phyloP scores from a whole-genome alignment of 1,140 invertebrate genomes.

The Helicorthomorpha holstii region DNA sequence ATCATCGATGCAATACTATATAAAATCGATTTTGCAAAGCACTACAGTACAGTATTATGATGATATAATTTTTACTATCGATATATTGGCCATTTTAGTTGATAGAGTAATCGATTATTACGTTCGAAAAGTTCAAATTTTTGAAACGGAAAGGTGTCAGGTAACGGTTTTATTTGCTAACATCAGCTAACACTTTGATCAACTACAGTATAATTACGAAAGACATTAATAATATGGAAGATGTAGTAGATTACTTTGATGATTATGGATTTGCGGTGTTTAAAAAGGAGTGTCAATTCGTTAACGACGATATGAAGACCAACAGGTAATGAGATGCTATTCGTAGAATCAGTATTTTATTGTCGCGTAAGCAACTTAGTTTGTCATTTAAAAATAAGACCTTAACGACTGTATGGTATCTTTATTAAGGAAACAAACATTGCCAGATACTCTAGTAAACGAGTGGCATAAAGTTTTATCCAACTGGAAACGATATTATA shows the following conservation, averaged over 20 bases:
- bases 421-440: background rate
- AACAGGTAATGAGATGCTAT: background rate
- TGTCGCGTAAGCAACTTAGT: background rate
- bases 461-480: background rate
- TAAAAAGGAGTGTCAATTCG: background rate
- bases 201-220: too few relatives aligned
- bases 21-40: too few relatives aligned
- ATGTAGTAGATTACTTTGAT: conserved; percentile 1
- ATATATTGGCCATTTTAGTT: too few relatives aligned
- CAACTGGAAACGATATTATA: conserved; percentile 1
- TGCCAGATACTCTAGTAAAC: background rate
- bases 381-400: background rate
- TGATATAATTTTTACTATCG: too few relatives aligned
- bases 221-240: background rate
- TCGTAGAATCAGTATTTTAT: background rate
- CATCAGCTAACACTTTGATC: too few relatives aligned
- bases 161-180: too few relatives aligned
- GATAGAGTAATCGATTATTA: too few relatives aligned
- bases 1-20: too few relatives aligned
- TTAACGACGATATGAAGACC: background rate
- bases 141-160: too few relatives aligned
- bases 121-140: too few relatives aligned
- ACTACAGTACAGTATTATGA: too few relatives aligned
- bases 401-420: background rate
- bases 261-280: conserved; percentile 4